Evolutionary conservation across 2,797 vertebrate genomes (phyloP).

Genomic region (Neosalanx taihuensis): DNA sequence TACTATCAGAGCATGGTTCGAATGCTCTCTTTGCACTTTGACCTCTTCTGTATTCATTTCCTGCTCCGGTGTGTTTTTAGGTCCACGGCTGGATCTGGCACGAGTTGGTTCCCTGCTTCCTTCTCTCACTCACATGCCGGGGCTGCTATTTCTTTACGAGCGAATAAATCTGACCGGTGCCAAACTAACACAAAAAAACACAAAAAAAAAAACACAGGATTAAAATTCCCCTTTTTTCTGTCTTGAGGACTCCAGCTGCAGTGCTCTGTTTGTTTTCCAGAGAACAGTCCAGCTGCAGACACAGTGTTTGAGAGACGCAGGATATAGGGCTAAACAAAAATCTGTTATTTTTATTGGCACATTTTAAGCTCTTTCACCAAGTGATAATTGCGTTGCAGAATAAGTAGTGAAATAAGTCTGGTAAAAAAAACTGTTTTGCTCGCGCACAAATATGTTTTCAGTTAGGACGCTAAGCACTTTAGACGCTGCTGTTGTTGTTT

Average conservation of each 20-base stretch:
- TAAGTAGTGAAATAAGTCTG: slow-evolving; percentile 49
- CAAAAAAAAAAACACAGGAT: slow-evolving; percentile 67
- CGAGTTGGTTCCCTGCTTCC: slow-evolving; percentile 63
- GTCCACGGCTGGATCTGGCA: slow-evolving; percentile 58
- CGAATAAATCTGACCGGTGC: slow-evolving; percentile 76
- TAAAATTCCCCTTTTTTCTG: slow-evolving; percentile 78
- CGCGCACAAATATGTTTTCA: slow-evolving; percentile 36
- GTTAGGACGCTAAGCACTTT: slow-evolving; percentile 30
- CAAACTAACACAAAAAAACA: slow-evolving; percentile 66
- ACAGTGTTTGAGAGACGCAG: slow-evolving; percentile 61
- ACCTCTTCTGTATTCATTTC: slow-evolving; percentile 66
- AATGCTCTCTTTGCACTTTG: slow-evolving; percentile 53
- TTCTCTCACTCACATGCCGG: slow-evolving; percentile 62
- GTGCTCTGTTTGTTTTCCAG: slow-evolving; percentile 73
- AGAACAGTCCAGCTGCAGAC: slow-evolving; percentile 69
- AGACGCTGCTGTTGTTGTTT: slow-evolving; percentile 11
- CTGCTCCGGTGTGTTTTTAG: slow-evolving; percentile 61
- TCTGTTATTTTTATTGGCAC: slow-evolving; percentile 70
- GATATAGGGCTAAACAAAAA: slow-evolving; percentile 65
- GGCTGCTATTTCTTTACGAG: slow-evolving; percentile 72
- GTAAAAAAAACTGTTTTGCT: slow-evolving; percentile 44
- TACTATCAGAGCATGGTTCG: slow-evolving; percentile 32
- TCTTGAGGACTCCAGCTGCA: slow-evolving; percentile 80
- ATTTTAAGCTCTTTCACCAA: slow-evolving; percentile 51
- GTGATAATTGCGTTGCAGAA: slow-evolving; percentile 63